Conservation (phyloP, 2,888 invertebrate genomes). For the Willowsia nigromaculata region DNA sequence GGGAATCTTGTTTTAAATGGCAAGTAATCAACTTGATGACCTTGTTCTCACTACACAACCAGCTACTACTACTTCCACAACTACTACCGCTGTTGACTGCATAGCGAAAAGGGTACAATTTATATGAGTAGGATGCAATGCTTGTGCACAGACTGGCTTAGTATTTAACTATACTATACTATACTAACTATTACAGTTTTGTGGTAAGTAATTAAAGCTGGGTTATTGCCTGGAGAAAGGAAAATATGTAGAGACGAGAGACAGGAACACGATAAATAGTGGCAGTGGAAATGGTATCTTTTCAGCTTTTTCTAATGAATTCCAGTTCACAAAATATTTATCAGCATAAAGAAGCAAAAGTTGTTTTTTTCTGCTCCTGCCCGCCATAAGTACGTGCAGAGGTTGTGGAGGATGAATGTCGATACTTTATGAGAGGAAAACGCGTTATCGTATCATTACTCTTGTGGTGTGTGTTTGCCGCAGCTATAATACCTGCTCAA, state of each 20-base stretch:
- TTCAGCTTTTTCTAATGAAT: constrained; percentile 41
- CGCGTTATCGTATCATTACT: constrained; percentile 27
- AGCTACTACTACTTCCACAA: constrained; percentile 5
- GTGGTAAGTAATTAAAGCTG: constrained; percentile 57
- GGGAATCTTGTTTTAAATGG: constrained; percentile 61
- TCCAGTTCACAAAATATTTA: constrained; percentile 40
- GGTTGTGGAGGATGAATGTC: not conserved
- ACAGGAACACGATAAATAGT: not conserved
- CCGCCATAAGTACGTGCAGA: not conserved
- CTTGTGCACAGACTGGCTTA: not conserved
- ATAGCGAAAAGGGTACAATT: not conserved
- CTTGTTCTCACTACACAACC: constrained; percentile 52
- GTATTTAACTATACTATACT: not conserved
- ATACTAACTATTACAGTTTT: constrained; percentile 14
- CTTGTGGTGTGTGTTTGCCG: constrained; percentile 5
- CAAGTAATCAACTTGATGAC: constrained; percentile 67
- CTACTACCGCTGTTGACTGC: not conserved
- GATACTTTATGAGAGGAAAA: constrained; percentile 26
- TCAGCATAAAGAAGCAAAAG: constrained; percentile 30
- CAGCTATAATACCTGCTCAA: not conserved
- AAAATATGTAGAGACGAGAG: constrained; percentile 10
- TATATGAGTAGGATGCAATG: not conserved
- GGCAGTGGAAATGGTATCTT: not conserved
- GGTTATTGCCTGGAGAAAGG: constrained; percentile 58
- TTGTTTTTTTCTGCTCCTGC: not conserved